phyloP scores from a whole-genome alignment of 1,140 invertebrate species.

The Vollenhovia emeryi region DNA sequence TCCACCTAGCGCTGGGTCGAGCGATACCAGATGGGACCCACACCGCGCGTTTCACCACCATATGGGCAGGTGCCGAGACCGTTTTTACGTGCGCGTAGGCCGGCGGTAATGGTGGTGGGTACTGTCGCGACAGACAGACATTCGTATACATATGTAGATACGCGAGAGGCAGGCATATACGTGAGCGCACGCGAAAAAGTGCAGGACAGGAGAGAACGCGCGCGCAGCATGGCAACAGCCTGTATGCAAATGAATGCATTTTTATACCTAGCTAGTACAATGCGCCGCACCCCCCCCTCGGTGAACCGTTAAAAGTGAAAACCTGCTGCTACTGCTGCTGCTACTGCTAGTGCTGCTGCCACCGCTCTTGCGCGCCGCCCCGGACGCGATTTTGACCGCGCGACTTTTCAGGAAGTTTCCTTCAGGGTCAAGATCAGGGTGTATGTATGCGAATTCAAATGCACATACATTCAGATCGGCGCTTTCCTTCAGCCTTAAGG shows the following conservation, averaged over 20 bases:
- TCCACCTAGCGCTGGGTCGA: slow-evolving; percentile 22
- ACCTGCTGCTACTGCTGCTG: slow-evolving; percentile 79
- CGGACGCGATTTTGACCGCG: slow-evolving; percentile 43
- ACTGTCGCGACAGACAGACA: slow-evolving; percentile 47
- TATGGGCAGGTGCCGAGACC: slow-evolving; percentile 82
- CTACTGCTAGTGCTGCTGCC: slow-evolving; percentile 26
- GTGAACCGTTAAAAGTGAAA: slow-evolving; percentile 84
- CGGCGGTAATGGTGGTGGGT: not conserved
- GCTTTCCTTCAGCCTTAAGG: not conserved
- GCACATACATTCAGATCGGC: not conserved
- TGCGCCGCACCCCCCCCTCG: slow-evolving; percentile 66
- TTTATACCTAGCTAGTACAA: slow-evolving; percentile 79
- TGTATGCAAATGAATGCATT: slow-evolving; percentile 84
- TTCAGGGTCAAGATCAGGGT: slow-evolving; percentile 20
- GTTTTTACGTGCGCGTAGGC: slow-evolving; percentile 62
- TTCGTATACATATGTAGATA: not conserved
- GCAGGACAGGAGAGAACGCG: slow-evolving; percentile 69
- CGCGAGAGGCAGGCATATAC: slow-evolving; percentile 14
- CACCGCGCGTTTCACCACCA: slow-evolving; percentile 75
- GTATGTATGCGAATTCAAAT: not conserved
- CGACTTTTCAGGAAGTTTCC: slow-evolving; percentile 67
- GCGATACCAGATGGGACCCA: slow-evolving; percentile 77
- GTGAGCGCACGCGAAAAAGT: slow-evolving; percentile 61
- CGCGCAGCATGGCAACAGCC: slow-evolving; percentile 77
- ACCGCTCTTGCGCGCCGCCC: not conserved